Conservation (phyloP, 2,888 invertebrate genomes). For the Lasioglossum oenotherae region DNA sequence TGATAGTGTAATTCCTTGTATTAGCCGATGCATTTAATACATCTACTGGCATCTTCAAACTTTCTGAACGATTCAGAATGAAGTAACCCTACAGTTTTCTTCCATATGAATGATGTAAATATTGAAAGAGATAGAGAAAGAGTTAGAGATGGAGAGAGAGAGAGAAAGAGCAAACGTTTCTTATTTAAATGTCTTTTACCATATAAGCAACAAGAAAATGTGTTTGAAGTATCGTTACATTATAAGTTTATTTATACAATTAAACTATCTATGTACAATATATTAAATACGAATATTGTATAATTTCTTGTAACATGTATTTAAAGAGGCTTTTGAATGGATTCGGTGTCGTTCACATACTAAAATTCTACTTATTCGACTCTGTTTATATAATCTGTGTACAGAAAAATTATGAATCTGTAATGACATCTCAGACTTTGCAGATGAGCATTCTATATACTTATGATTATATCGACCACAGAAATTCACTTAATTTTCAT, state of each 20-base stretch:
- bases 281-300: conserved; percentile 65
- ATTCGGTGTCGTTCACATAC: conserved; percentile 37
- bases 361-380: conserved; percentile 53
- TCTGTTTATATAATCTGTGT: conserved; percentile 42
- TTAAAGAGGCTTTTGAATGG: conserved; percentile 50
- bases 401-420: conserved; percentile 53
- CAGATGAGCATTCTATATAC: conserved; percentile 58
- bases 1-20: not conserved
- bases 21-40: conserved; percentile 19
- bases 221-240: conserved; percentile 63
- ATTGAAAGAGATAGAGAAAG: conserved; percentile 46
- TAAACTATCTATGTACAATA: conserved; percentile 73
- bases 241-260: conserved; percentile 74
- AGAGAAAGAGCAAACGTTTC: conserved; percentile 41
- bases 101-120: conserved; percentile 26
- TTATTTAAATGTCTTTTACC: conserved; percentile 48
- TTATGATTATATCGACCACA: conserved; percentile 46
- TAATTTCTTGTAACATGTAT: conserved; percentile 57
- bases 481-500: conserved; percentile 28
- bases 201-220: conserved; percentile 60
- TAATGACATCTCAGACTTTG: conserved; percentile 62
- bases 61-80: conserved; percentile 36
- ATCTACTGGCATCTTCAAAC: conserved; percentile 47
- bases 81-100: conserved; percentile 24
- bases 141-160: not conserved